A percentile compares a stretch with the other conserved stretches of the same genome.
These are phyloP conservation scores for Sitta europaea DNA, from an alignment of 2,113 vertebrate species.

Conservation along the genomic window DNA sequence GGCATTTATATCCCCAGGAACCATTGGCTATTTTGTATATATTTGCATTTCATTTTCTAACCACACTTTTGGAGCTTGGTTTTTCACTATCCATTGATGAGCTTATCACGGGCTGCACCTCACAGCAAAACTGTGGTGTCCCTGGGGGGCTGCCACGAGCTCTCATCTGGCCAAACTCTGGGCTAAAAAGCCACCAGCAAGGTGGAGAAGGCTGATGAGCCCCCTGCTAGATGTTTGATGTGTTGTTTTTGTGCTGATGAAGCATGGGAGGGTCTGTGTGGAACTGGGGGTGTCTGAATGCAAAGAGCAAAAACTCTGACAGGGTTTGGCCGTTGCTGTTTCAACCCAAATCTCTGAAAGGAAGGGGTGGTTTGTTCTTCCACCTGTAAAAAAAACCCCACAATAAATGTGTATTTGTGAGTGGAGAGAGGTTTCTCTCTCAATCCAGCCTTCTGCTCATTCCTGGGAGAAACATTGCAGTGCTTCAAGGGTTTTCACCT, in stretches of 20 bases:
- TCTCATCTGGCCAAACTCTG: fast-evolving
- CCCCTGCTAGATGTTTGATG: not conserved
- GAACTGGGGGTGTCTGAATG: not conserved
- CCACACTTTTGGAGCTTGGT: not conserved
- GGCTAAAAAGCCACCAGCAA: not conserved
- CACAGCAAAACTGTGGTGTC: fast-evolving
- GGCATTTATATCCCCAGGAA: not conserved
- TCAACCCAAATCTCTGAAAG: not conserved
- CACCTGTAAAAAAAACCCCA: not conserved
- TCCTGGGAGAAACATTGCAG: not conserved
- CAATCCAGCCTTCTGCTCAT: fast-evolving
- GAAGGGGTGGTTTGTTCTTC: not conserved
- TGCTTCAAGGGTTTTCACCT: not conserved
- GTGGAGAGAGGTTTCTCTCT: not conserved
- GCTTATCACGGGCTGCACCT: fast-evolving
- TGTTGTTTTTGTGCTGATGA: not conserved
- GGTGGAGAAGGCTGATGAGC: not conserved
- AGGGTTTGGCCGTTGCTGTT: fast-evolving
- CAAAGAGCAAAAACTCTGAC: fast-evolving
- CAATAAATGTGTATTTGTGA: fast-evolving
- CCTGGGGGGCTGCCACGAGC: not conserved
- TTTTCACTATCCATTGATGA: not conserved
- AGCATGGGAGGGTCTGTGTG: not conserved
- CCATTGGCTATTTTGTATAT: not conserved
- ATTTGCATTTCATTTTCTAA: conserved; percentile 38